A percentile compares a stretch with the other conserved stretches of the same genome.
phyloP scores from a whole-genome alignment of 1,140 invertebrate genomes.

The Drosophila orena region DNA sequence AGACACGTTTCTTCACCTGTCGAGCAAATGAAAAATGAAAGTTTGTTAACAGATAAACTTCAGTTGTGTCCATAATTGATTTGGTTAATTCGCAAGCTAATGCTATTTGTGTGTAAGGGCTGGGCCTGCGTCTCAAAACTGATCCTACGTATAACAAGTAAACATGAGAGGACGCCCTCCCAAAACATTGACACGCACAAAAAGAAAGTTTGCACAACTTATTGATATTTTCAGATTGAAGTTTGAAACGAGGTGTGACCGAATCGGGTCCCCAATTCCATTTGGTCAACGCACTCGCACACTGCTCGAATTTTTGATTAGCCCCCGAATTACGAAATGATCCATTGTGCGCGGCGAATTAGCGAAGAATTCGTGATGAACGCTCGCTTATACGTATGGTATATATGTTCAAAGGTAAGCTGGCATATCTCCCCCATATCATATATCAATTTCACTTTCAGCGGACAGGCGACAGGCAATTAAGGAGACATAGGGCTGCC shows the following conservation, averaged over 20 bases:
- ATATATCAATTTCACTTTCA: constrained; percentile 77
- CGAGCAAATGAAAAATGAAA: constrained; percentile 59
- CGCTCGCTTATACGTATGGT: not conserved
- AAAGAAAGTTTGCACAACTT: constrained; percentile 68
- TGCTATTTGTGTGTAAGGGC: constrained; percentile 58
- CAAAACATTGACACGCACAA: constrained; percentile 27
- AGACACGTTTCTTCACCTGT: constrained; percentile 21
- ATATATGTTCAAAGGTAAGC: too few species aligned
- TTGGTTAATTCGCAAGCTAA: constrained; percentile 60
- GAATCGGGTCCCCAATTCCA: constrained; percentile 4
- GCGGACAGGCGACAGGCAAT: constrained; percentile 45
- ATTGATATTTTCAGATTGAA: constrained; percentile 35
- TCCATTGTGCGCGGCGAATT: constrained; percentile 24
- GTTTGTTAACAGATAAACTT: constrained; percentile 61
- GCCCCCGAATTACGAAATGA: constrained; percentile 41
- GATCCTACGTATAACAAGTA: not conserved
- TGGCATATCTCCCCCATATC: not conserved
- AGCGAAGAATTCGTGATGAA: constrained; percentile 47
- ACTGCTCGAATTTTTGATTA: constrained; percentile 48
- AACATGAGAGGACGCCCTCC: not conserved
- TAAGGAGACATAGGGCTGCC: constrained; percentile 72
- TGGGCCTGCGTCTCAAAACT: constrained; percentile 3
- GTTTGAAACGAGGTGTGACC: constrained; percentile 38
- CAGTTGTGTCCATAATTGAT: constrained; percentile 32
- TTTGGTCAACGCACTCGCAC: constrained; percentile 42